Base-by-base conservation (phyloP, 2,113 vertebrate genomes). In the Actenoides lindsayi region DNA sequence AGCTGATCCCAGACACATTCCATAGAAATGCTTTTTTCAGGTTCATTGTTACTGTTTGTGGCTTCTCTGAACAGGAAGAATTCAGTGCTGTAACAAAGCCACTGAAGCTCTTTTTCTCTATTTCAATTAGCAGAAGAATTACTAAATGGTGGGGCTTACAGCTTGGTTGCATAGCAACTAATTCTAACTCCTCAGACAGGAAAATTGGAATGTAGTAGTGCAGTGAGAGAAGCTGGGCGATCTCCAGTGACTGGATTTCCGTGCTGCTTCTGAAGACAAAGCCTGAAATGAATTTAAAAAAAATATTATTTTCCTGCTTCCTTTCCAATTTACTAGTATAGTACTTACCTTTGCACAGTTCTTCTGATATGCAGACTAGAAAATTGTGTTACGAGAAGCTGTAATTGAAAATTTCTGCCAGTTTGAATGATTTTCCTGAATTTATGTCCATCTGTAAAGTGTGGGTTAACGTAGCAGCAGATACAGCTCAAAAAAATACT, bases 121-220 rank as follows among this genome's bases (percentile, higher is more conserved):
- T 94, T 95, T 20, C 97, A 94, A 94, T 87, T 95, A 93, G 92
- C 84, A 56, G 83, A 82, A 94, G 69, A 78, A 75, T 94, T 95
- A 97, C 93, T 96, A 93, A 95, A 68, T 86, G 78, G 83, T 68
- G 93, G 86, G 92, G 94, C 73, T 97, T 64, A 89, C 86, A 85
- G 82, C 90, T 89, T 92, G 31, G 96, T 98, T 74, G 93, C 97
- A 69, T 98, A 97, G 98, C 97, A 98, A 98, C 95, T 67, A 33
- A 48, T 94, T 96, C 93, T 95, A 97, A 98, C 87, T 91, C 65
- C 95, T 60, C 75, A 96, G 92, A 80, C 93, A 95, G 81, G 95
- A 97, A 93, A 95, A 91, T 84, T 91, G 87, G 91, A 97, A 85
- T 84, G 59, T 41, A 77, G 6, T 85, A 83, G 83, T 25, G 35